phyloP scores from a whole-genome alignment of 2,888 invertebrate species.

The Argyresthia goedartella region DNA sequence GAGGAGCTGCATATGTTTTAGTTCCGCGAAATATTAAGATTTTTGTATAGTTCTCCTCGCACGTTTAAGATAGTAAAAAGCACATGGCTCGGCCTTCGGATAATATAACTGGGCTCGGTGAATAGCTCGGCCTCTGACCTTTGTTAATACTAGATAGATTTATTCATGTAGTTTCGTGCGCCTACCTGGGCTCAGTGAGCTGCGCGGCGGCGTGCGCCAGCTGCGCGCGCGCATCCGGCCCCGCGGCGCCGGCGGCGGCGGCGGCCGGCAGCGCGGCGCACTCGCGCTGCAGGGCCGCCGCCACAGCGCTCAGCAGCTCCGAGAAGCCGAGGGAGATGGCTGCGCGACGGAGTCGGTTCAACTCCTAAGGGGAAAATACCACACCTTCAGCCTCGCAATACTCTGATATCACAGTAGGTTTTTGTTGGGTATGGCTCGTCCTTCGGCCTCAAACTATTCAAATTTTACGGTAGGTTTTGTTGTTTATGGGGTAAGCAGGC shows the following conservation, averaged over 20 bases:
- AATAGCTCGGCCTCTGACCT: too few relatives aligned
- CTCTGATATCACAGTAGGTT: slow-evolving; percentile 3
- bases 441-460: too few relatives aligned
- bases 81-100: too few relatives aligned
- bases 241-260: too few relatives aligned
- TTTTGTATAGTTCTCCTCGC: too few relatives aligned
- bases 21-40: too few relatives aligned
- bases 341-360: slow-evolving; percentile 90
- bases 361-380: slow-evolving; percentile 72
- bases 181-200: slow-evolving; percentile 76
- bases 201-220: slow-evolving; percentile 89
- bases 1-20: slow-evolving; percentile 52
- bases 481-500: too few relatives aligned
- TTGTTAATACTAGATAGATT: too few relatives aligned
- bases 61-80: too few relatives aligned
- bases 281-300: slow-evolving; percentile 90
- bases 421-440: background rate
- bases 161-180: too few relatives aligned
- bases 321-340: slow-evolving; percentile 93
- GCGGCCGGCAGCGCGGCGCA: slow-evolving; percentile 82
- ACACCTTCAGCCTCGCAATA: background rate
- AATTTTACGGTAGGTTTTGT: too few relatives aligned
- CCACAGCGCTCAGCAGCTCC: slow-evolving; percentile 88
- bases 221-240: slow-evolving; percentile 87
- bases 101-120: too few relatives aligned